Base-by-base conservation (phyloP, 1,140 invertebrate species). In the Drosophila teissieri region DNA sequence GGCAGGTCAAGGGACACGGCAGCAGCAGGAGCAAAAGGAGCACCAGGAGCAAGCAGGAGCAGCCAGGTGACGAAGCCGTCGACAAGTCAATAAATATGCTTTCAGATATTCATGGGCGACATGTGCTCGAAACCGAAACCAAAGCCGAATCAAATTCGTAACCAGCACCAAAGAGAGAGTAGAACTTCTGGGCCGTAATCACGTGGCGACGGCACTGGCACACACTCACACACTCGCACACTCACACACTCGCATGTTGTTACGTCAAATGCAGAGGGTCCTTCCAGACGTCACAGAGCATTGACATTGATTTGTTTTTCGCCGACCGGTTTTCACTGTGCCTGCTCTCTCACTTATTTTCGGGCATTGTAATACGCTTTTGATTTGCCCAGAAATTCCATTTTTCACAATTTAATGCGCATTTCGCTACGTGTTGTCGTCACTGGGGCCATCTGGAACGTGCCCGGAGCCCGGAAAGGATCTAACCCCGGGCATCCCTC, bases 371-470 rank as follows among this genome's bases (percentile, higher is more conserved):
- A 89, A 89, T 90, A 85, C 80, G 85, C 73, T 89, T 89, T 89
- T 89, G 84, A 89, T 89, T 89, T 90, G 85, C 78, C 80, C 68
- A 48, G 53, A 78, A 89, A 90, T 85, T 89, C 80, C 84, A 90
- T 89, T 89, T 89, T 89, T 89, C 84, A 88, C 84, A 89, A 88
- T 89, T 88, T 88, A 88, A 88, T 88, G 84, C 84, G 84, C 84
- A 89, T 89, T 76, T 89, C 64, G 84, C 76, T 89, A 88, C 84
- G 84, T 88, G 84, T 80, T 89, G 83, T 88, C 83, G 84, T 83
- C 83, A 72, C 80, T 62, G 79, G 70, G 62, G 49, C 74, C 67
- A 78, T 77, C 83, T 73, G 80, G 64, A 83, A 88, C 84, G 80
- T 89, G 84, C 76, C 57, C 68, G 42, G 67, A 68, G 56, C 8